Conservation (phyloP, 1,140 invertebrate species). For the Caenorhabditis elegans region WBcel235 BX284603.4:12501001-12501500, state of each 20-base stretch:
- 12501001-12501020: too few species aligned
- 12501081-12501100: background rate
- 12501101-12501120: background rate
- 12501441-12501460: too few species aligned
- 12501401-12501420: background rate
- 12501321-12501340: background rate
- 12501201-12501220: background rate
- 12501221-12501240: conserved; percentile 20
- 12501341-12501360: background rate
- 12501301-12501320: conserved; percentile 42
- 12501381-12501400: too few species aligned
- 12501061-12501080: background rate
- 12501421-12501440: too few species aligned
- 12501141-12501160: background rate
- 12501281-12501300: conserved; percentile 28
- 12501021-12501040: conserved; percentile 36
- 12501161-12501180: background rate
- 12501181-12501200: background rate
- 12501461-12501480: background rate
- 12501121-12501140: background rate
- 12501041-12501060: conserved; percentile 40
- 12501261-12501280: background rate
- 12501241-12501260: conserved; percentile 42
- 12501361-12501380: background rate
- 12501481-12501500: too few species aligned